A percentile compares a stretch with the other conserved stretches of the same genome.
Conservation (phyloP, 2,113 vertebrate genomes). For the Plectropomus leopardus region DNA sequence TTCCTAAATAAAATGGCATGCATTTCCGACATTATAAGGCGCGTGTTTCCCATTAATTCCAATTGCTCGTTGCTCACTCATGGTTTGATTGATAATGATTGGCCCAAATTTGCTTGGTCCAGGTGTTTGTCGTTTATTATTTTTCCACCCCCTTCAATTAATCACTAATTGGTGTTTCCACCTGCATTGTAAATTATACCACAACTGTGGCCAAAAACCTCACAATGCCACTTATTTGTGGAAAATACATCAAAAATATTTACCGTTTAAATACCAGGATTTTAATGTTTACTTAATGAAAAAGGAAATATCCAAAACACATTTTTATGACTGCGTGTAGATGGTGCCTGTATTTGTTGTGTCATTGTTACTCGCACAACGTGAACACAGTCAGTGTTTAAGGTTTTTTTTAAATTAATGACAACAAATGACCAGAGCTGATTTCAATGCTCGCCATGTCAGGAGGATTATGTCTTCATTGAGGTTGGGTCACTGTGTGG, state of each 20-base stretch:
- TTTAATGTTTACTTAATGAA: slow-evolving; percentile 2
- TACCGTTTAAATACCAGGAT: not conserved
- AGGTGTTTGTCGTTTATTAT: slow-evolving; percentile 85
- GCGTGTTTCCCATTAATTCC: slow-evolving; percentile 46
- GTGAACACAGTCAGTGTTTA: slow-evolving; percentile 8
- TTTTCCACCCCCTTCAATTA: slow-evolving; percentile 81
- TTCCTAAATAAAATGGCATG: slow-evolving; percentile 61
- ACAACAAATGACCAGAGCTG: slow-evolving; percentile 33
- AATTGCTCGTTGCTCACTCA: slow-evolving; percentile 60
- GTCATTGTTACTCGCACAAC: slow-evolving; percentile 27
- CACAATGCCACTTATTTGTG: slow-evolving; percentile 22
- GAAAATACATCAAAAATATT: slow-evolving; percentile 42
- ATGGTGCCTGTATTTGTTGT: not conserved
- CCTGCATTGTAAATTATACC: slow-evolving; percentile 78
- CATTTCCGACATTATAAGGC: slow-evolving; percentile 15
- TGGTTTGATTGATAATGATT: slow-evolving; percentile 85
- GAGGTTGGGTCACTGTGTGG: slow-evolving; percentile 36
- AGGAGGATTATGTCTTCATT: slow-evolving; percentile 28
- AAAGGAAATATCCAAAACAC: not conserved
- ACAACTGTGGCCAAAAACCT: slow-evolving; percentile 66
- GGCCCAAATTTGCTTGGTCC: slow-evolving; percentile 78
- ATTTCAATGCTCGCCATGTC: slow-evolving; percentile 29
- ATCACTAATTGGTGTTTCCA: slow-evolving; percentile 87
- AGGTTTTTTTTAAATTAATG: slow-evolving; percentile 25
- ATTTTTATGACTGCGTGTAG: not conserved